Conservation (phyloP, 2,797 vertebrate species). For the Melanotaenia parkinsoni region DNA sequence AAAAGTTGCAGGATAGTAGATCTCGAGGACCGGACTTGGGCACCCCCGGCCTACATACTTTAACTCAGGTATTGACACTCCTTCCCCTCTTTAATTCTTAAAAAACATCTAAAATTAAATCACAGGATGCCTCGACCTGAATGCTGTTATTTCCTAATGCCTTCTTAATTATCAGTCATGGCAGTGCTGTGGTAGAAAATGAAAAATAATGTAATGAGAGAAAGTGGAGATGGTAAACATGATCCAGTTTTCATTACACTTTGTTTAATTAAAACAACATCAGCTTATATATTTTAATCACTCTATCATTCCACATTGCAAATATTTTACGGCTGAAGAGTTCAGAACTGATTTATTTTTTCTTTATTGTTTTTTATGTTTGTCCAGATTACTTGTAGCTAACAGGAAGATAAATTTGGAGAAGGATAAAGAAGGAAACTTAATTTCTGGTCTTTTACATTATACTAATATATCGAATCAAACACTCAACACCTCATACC, state of each 20-base stretch:
- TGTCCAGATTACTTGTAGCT: slow-evolving; percentile 6
- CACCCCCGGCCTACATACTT: slow-evolving; percentile 21
- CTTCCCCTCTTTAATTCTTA: slow-evolving; percentile 27
- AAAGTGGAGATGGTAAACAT: not conserved
- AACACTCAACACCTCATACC: not conserved
- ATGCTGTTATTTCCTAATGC: slow-evolving; percentile 47
- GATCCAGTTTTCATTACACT: slow-evolving; percentile 28
- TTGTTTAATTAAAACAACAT: slow-evolving; percentile 15
- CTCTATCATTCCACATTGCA: slow-evolving; percentile 27
- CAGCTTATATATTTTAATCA: slow-evolving; percentile 24
- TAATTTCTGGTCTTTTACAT: slow-evolving; percentile 20
- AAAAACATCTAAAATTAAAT: slow-evolving; percentile 38
- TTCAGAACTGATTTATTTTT: slow-evolving; percentile 8
- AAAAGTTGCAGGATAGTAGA: too few species aligned
- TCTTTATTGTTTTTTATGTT: slow-evolving; percentile 21
- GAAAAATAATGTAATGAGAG: not conserved
- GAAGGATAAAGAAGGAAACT: slow-evolving; percentile 31
- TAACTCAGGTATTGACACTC: slow-evolving; percentile 64
- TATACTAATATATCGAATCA: slow-evolving; percentile 11
- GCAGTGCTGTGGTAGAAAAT: not conserved
- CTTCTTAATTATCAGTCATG: slow-evolving; percentile 32
- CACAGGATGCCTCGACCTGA: slow-evolving; percentile 68
- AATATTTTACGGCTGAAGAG: slow-evolving; percentile 15
- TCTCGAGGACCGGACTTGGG: too few species aligned
- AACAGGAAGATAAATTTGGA: slow-evolving; percentile 16